Conservation (phyloP, 2,888 invertebrate genomes). For the Protodeltote pygarga region DNA sequence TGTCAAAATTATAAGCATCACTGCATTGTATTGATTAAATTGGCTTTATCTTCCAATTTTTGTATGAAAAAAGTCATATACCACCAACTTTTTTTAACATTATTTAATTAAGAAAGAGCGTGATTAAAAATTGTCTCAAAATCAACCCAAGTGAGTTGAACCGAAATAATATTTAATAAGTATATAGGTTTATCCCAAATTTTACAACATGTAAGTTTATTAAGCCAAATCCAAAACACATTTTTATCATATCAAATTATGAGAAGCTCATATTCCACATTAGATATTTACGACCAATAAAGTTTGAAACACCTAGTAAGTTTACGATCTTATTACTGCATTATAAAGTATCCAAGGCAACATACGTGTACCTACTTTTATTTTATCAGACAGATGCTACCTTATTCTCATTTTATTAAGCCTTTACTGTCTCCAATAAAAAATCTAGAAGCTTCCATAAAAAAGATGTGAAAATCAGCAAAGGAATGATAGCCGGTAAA, state of each 20-base stretch:
- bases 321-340: constrained; percentile 32
- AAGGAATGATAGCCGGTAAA: constrained; percentile 64
- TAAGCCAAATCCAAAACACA: no score
- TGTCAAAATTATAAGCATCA: no score
- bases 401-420: constrained; percentile 72
- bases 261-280: constrained; percentile 9
- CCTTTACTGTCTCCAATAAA: constrained; percentile 82
- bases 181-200: no score
- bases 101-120: no score
- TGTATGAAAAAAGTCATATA: no score
- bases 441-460: constrained; percentile 76
- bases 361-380: no score
- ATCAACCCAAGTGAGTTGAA: not conserved
- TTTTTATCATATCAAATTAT: constrained; percentile 9
- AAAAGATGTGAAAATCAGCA: constrained; percentile 53
- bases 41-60: no score
- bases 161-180: no score
- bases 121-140: no score
- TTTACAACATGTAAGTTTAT: no score
- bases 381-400: constrained; percentile 44
- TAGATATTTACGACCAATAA: constrained; percentile 28
- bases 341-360: constrained; percentile 36
- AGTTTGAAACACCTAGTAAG: no score
- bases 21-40: not conserved
- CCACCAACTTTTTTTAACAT: no score